Percentiles rank a stretch among this genome's conserved stretches.
phyloP scores from a whole-genome alignment of 2,113 vertebrate species.

The Salvelinus sp. region DNA sequence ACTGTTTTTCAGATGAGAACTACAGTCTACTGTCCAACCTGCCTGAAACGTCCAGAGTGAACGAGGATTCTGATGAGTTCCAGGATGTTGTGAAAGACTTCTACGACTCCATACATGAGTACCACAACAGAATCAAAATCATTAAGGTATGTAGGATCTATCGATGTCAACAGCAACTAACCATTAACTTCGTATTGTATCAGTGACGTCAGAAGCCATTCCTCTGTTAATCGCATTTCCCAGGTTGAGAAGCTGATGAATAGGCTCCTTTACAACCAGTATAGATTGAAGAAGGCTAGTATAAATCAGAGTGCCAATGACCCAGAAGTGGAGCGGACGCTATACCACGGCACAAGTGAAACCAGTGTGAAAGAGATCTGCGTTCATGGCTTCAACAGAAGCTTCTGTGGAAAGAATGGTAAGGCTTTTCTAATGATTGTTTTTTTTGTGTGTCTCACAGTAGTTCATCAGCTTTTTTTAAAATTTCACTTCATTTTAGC shows the following conservation, averaged over 20 bases:
- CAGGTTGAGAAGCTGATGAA: constrained; percentile 85
- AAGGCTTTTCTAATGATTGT: constrained; percentile 4
- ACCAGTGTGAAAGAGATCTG: constrained; percentile 82
- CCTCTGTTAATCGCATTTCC: neutral
- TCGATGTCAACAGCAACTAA: neutral
- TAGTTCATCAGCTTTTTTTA: too few species aligned
- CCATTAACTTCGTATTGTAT: neutral
- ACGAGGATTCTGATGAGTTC: constrained; percentile 75
- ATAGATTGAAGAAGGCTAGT: constrained; percentile 78
- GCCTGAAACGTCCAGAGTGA: constrained; percentile 62
- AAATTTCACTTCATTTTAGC: too few species aligned
- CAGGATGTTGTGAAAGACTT: constrained; percentile 67
- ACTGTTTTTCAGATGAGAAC: constrained; percentile 59
- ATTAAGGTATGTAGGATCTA: constrained; percentile 65
- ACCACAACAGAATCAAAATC: constrained; percentile 63
- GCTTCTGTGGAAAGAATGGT: constrained; percentile 91
- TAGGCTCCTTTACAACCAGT: constrained; percentile 80
- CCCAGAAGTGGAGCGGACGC: constrained; percentile 62
- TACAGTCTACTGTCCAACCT: constrained; percentile 63
- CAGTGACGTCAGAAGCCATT: neutral
- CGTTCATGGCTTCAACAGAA: constrained; percentile 86
- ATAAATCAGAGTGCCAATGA: constrained; percentile 47
- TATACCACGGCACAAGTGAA: constrained; percentile 84
- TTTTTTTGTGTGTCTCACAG: too few species aligned
- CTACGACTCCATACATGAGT: constrained; percentile 66